phyloP scores from a whole-genome alignment of 2,888 invertebrate genomes.

The Trissolcus japonicus region DNA sequence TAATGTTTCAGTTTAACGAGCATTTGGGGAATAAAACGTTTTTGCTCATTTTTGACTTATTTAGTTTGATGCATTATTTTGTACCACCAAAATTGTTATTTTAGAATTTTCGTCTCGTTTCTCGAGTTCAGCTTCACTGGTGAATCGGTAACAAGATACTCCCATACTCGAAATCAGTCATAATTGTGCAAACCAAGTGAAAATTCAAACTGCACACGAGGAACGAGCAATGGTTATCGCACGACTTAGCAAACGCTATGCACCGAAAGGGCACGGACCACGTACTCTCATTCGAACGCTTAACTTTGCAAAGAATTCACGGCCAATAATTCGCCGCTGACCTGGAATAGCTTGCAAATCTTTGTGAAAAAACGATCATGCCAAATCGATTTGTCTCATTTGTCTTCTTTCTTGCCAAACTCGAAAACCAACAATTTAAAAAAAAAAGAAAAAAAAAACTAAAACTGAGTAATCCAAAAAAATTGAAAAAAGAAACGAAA shows the following conservation, averaged over 20 bases:
- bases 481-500: not conserved
- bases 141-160: not conserved
- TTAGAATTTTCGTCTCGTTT: too few species aligned
- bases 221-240: conserved; percentile 3
- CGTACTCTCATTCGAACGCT: conserved; percentile 29
- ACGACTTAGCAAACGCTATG: conserved; percentile 10
- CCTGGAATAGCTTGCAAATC: conserved; percentile 27
- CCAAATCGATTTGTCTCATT: conserved; percentile 19
- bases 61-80: too few species aligned
- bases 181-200: not conserved
- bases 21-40: too few species aligned
- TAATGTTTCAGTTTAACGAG: too few species aligned
- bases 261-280: conserved; percentile 7
- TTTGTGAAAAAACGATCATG: conserved; percentile 28
- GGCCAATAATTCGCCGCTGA: conserved; percentile 22
- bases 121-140: too few species aligned
- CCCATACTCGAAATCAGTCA: not conserved
- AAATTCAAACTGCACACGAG: not conserved
- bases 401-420: conserved; percentile 2
- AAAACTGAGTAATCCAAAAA: not conserved
- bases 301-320: conserved; percentile 42
- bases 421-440: not conserved
- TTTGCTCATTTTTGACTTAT: too few species aligned
- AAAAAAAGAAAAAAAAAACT: not conserved
- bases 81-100: too few species aligned